phyloP scores from a whole-genome alignment of 2,797 vertebrate species.

The Tenualosa ilisha region DNA sequence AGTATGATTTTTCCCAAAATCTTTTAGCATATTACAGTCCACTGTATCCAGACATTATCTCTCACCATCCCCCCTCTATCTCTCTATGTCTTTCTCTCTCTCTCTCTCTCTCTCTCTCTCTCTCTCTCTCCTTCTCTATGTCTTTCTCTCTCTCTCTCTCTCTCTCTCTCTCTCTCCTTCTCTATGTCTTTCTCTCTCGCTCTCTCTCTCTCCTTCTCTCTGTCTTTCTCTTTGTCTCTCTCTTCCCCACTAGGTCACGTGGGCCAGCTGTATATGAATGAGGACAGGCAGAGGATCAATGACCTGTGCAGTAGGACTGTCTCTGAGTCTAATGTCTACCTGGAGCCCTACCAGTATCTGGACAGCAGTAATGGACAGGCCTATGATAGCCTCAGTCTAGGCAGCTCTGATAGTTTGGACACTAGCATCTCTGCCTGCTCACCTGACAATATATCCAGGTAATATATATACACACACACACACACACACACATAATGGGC shows the following conservation, averaged over 20 bases:
- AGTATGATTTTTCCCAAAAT: too few relatives aligned
- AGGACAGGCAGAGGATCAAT: conserved; percentile 78
- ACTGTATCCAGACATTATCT: too few relatives aligned
- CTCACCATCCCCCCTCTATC: neutral
- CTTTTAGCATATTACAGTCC: too few relatives aligned
- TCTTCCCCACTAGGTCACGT: conserved; percentile 55
- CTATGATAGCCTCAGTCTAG: conserved; percentile 88
- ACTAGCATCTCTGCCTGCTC: conserved; percentile 95
- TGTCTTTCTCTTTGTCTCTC: neutral
- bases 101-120: neutral
- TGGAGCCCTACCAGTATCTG: conserved; percentile 84
- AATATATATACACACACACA: neutral
- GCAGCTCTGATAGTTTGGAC: conserved; percentile 94
- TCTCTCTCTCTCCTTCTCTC: neutral
- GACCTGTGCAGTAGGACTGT: conserved; percentile 86
- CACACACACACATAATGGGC: neutral
- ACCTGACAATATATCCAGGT: conserved; percentile 97
- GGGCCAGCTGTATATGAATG: conserved; percentile 65
- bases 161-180: neutral
- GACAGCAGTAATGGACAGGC: conserved; percentile 81
- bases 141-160: neutral
- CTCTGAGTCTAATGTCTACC: conserved; percentile 84
- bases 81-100: neutral
- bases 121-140: neutral
- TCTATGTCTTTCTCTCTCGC: neutral